Evolutionary conservation across 2,888 invertebrate genomes (phyloP), one percentile per base, ranked within the genome.

Genomic region (Argyra leucocephala): DNA sequence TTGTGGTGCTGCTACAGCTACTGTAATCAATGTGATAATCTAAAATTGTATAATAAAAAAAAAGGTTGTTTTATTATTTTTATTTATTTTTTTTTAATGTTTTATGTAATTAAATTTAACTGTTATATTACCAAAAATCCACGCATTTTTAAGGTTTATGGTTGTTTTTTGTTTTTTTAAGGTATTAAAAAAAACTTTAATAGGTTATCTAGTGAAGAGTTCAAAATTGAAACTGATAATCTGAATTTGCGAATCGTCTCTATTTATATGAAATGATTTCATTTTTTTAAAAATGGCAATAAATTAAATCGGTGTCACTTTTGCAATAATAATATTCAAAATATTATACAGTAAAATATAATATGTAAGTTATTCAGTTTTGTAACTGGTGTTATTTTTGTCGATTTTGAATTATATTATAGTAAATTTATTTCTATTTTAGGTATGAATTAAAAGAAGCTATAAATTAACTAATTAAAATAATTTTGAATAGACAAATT

Each of bases 1-100:
- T 31, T 61, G 61, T 21, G 61, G 61, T 61, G 61, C 61, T 21
- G 61, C 61, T n/a, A 61, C 24, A n/a, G 61, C 61, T 22, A 61
- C 21, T 9, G 61, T 3, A 61, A n/a, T 22, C 9, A 61, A 31
- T 6, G 26, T 9, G 31, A 61, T 9, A 26, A 31, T 24, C 61
- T 61, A 9, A 9, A 21, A 18, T 12, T 7, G 31, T 31, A 61
- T 21, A 12, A 26, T 18, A n/a, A 24, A 31, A 61, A 61, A 26
- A 24, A 61, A 61, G 7, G 12, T 22, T 22, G 22, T 3, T 22
- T 9, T 58, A 22, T 58, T 22, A 58, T 22, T 58, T 58, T 22
- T 22, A 58, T 58, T 58, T 22, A n/a, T n/a, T n/a, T 48, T 15
- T 48, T 48, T 48, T 48, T 18, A 18, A 48, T 48, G 18, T 48